Conservation (phyloP, 2,888 invertebrate species). For the Lingula anatina region DNA sequence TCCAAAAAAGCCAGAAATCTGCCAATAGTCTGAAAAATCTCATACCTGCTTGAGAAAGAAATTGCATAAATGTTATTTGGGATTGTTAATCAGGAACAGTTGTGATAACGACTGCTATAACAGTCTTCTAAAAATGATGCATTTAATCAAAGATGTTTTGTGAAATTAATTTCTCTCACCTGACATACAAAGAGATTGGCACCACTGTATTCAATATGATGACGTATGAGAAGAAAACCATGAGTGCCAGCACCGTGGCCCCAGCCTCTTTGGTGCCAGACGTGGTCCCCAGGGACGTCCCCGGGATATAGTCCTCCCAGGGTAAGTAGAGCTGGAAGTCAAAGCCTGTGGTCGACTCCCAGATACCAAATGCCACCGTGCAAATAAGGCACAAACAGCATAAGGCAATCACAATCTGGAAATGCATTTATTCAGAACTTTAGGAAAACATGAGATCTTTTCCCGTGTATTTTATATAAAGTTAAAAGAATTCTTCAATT, state of each 20-base stretch:
- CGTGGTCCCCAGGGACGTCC: slow-evolving; percentile 15
- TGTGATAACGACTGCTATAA: too few species aligned
- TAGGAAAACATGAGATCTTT: too few species aligned
- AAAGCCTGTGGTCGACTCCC: slow-evolving; percentile 84
- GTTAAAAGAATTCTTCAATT: too few species aligned
- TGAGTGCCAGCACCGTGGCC: slow-evolving; percentile 78
- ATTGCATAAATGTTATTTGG: too few species aligned
- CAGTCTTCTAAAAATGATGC: too few species aligned
- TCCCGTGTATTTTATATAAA: too few species aligned
- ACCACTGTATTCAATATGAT: slow-evolving; percentile 99
- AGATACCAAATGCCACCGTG: slow-evolving; percentile 94
- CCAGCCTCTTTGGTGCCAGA: slow-evolving; percentile 25
- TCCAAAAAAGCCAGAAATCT: too few species aligned
- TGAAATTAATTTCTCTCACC: slow-evolving; percentile 63
- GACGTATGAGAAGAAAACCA: slow-evolving; percentile 98
- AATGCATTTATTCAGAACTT: too few species aligned
- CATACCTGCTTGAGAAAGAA: too few species aligned
- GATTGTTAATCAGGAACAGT: too few species aligned
- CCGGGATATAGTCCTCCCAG: slow-evolving; percentile 89
- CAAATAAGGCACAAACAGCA: slow-evolving; percentile 96
- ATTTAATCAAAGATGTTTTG: too few species aligned
- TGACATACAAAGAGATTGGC: slow-evolving; percentile 98
- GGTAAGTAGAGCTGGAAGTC: slow-evolving; percentile 69
- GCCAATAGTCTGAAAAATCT: too few species aligned
- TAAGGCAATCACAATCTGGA: slow-evolving; percentile 95